Evolutionary conservation across 2,113 vertebrate genomes (phyloP), one percentile per base, ranked within the genome.

Genomic region (Mola mola): DNA sequence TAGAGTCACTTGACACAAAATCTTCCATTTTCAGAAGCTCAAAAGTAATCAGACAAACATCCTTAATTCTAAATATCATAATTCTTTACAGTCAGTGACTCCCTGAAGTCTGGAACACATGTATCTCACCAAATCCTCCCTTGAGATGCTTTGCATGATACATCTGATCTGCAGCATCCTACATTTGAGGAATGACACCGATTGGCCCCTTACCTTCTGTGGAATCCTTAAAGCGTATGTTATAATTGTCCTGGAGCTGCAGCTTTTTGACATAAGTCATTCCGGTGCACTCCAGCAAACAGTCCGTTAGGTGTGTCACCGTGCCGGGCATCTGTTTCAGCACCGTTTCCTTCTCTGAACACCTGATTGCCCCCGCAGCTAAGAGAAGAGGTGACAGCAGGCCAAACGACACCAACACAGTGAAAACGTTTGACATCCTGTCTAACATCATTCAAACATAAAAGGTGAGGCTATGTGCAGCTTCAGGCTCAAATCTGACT

Each of bases 271-370:
- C 16, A 72, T 81, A 92, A 0, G 84, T 90, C 74, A 79, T 78
- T 4, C 31, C 59, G 1, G 87, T 89, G 68, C 92, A 93, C 49
- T 76, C 81, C 46, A 90, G 16, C 31, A 91, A 72, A 62, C 91
- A 93, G 3, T 78, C 75, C 0, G 87, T 78, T 2, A 83, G 73
- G 2, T 37, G 19, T 8, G 22, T 25, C 50, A 58, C 22, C 0
- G 44, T 37, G 8, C 5, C 59, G 8, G 82, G 29, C 4, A 53
- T 48, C 15, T 61, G 63, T 12, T 9, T 46, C 29, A 91, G 41
- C 28, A 72, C 2, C 16, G 43, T 21, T 34, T 86, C 77, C 50
- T 63, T 67, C n/a, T 84, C 84, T 9, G 47, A 50, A 51, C 90
- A 92, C 8, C 79, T 71, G 24, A 44, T 24, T 21, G 66, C 66